Evolutionary conservation across 30 jellyfish, hydroid and myxozoan species (phyloP), one percentile per base, ranked within the genome.

Genomic region (Aurelia aurita complex sp. Pacific): DNA sequence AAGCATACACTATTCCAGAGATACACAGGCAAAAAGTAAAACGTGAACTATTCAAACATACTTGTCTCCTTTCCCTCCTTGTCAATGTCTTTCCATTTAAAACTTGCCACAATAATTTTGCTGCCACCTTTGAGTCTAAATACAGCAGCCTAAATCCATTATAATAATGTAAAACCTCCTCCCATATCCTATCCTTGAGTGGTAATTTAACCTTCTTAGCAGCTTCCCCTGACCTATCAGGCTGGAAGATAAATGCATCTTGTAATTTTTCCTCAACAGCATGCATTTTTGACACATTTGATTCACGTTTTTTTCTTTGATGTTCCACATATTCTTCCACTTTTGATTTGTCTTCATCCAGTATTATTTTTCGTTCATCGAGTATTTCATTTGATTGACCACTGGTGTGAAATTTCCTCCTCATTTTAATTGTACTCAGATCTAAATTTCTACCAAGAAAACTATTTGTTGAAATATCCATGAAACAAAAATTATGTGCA

Each of bases 31-130:
- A 7, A 46, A 46, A 2, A 6, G 12, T 9, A 46, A 9, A 46
- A 46, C 1, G 6, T 6, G 1, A 46, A 46, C 2, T 46, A 6
- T 6, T 46, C 15, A 46, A 46, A 71, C 72, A 38, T 74, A 94
- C 98, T 88, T 82, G 98, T 67, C 95, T 71, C 19, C 96, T 74
- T 73, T 94, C 97, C 67, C 98, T 88, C 72, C 98, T 78, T 19
- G 94, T 75, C 63, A 94, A 53, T 29, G 96, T 78, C 84, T 88
- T 80, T 46, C 98, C 98, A 79, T 94, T 85, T 89, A 94, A 66
- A n/a, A 94, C 98, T 29, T 79, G 97, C 98, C 97, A 94, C 69
- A 94, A 81, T 54, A 94, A 85, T 52, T 96, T 80, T 34, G 96
- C 98, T 17, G 98, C 97, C 15, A 94, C 94, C 63, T 80, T 88